phyloP scores from a whole-genome alignment of 2,797 vertebrate genomes.

The Phaenicophaeus curvirostris region DNA sequence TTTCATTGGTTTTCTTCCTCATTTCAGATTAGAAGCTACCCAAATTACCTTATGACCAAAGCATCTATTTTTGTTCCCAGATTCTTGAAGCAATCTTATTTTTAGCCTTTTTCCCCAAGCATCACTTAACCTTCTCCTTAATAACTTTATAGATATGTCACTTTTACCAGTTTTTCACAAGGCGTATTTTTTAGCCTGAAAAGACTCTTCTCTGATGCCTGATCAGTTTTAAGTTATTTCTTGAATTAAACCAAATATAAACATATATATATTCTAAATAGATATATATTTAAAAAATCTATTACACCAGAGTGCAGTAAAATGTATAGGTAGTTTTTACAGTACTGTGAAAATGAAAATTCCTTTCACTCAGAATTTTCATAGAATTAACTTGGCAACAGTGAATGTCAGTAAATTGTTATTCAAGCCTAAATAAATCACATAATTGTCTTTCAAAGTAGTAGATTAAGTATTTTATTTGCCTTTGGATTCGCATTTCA shows the following conservation, averaged over 20 bases:
- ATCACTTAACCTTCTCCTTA: neutral
- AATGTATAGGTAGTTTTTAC: neutral
- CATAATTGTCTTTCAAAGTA: neutral
- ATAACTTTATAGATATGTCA: neutral
- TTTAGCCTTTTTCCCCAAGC: neutral
- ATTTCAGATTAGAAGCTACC: neutral
- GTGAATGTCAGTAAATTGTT: neutral
- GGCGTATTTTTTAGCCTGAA: neutral
- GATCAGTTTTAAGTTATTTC: neutral
- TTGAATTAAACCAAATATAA: neutral
- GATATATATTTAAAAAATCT: neutral
- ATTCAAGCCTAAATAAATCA: neutral
- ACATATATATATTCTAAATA: too few species aligned
- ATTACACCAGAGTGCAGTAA: neutral
- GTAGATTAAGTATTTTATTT: neutral
- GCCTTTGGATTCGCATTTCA: neutral
- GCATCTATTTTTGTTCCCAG: neutral
- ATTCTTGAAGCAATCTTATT: neutral
- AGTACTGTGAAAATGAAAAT: neutral
- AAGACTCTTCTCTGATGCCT: neutral
- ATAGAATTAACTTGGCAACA: neutral
- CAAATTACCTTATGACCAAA: neutral
- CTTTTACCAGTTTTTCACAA: neutral
- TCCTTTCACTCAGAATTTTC: neutral
- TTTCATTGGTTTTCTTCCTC: neutral